Conservation (phyloP, 1,140 invertebrate genomes). For the Hylyphantes graminicola region DNA sequence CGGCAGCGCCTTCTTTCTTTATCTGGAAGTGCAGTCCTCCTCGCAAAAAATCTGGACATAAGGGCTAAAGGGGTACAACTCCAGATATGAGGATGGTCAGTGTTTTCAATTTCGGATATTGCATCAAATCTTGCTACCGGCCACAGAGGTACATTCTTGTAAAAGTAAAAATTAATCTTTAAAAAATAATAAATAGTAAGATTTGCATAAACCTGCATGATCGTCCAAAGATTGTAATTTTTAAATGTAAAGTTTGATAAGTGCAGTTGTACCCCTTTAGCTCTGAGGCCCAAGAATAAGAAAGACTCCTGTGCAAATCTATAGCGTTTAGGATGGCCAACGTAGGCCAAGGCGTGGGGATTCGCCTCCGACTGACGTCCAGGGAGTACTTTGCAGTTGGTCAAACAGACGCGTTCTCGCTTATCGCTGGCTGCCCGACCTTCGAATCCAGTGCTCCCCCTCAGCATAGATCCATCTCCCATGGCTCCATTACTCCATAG, state of each 20-base stretch:
- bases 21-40: conserved; percentile 50
- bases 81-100: too few relatives aligned
- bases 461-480: conserved; percentile 46
- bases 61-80: too few relatives aligned
- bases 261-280: too few relatives aligned
- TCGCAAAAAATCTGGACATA: not conserved
- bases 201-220: too few relatives aligned
- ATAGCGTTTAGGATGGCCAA: conserved; percentile 57
- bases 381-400: conserved; percentile 60
- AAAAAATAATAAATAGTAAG: too few relatives aligned
- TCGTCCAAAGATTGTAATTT: too few relatives aligned
- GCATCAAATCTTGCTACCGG: too few relatives aligned
- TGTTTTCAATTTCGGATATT: too few relatives aligned
- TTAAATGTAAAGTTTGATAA: too few relatives aligned
- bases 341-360: conserved; percentile 31
- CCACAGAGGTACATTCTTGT: too few relatives aligned
- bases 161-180: too few relatives aligned
- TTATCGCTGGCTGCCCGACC: conserved; percentile 54
- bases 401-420: conserved; percentile 57
- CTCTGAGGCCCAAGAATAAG: not conserved
- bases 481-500: conserved; percentile 51
- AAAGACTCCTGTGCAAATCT: conserved; percentile 49
- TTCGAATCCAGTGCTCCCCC: conserved; percentile 54
- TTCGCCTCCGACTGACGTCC: conserved; percentile 45
- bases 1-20: conserved; percentile 39